These are phyloP conservation scores for Pangasius krempfi DNA, from an alignment of 2,797 vertebrate species.

Conservation along the genomic window DNA sequence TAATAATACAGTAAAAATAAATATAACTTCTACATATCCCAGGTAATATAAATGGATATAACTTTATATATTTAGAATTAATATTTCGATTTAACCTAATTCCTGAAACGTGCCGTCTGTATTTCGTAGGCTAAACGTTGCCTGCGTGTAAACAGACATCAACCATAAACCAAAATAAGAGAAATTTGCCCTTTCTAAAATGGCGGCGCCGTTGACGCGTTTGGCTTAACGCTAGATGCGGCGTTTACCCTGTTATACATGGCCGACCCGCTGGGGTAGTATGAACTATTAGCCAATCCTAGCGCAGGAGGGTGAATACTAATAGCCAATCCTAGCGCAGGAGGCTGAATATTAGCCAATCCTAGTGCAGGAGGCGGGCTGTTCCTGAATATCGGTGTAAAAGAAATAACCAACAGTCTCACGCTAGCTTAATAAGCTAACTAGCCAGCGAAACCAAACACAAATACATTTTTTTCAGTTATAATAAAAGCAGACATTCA, in stretches of 20 bases:
- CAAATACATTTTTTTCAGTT: background rate
- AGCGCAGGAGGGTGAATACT: background rate
- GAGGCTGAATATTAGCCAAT: background rate
- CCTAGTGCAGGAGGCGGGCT: background rate
- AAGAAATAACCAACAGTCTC: constrained; percentile 10
- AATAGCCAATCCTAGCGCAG: background rate
- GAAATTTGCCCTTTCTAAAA: background rate
- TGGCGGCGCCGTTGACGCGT: background rate
- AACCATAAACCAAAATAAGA: background rate
- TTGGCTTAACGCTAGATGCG: background rate
- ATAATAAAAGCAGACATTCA: background rate
- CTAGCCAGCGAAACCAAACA: background rate
- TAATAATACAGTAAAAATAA: background rate
- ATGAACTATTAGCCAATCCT: background rate
- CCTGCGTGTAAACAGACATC: background rate
- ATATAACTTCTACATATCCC: background rate
- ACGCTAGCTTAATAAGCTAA: constrained; percentile 7
- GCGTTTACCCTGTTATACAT: background rate
- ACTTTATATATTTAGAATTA: background rate
- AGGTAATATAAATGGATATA: background rate
- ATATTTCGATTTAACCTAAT: background rate
- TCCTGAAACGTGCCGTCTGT: background rate
- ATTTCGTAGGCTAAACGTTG: background rate
- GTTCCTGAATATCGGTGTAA: constrained; percentile 27
- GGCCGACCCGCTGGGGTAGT: background rate